These are phyloP conservation scores for Muscicapa striata DNA, from an alignment of 2,797 vertebrate species.

Conservation along the genomic window DNA sequence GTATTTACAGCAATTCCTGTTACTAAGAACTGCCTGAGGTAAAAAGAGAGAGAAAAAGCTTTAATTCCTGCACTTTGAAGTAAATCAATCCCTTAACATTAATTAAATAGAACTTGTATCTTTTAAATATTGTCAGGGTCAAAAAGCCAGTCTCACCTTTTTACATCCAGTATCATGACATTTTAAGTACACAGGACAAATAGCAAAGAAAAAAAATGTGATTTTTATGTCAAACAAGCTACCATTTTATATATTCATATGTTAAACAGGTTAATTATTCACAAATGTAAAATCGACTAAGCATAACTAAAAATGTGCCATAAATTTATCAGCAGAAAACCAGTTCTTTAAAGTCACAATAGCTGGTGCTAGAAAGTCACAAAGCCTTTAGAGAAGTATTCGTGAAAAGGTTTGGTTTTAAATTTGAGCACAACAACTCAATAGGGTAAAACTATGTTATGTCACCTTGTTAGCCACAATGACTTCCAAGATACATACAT, in stretches of 20 bases:
- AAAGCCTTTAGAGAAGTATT: not conserved
- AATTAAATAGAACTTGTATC: not conserved
- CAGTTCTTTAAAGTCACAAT: not conserved
- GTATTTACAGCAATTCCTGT: slow-evolving; percentile 32
- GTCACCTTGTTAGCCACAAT: not conserved
- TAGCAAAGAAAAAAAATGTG: not conserved
- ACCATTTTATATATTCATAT: not conserved
- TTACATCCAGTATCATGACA: not conserved
- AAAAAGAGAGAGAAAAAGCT: slow-evolving; percentile 24
- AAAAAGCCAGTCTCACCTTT: not conserved
- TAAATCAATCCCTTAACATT: slow-evolving; percentile 28
- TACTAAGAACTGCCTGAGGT: slow-evolving; percentile 33
- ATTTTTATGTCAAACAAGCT: not conserved
- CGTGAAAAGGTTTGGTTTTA: not conserved
- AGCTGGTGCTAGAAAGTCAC: not conserved
- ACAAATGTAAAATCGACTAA: not conserved
- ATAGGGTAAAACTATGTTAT: not conserved
- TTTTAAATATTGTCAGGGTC: not conserved
- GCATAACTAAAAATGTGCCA: not conserved
- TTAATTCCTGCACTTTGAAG: slow-evolving; percentile 26
- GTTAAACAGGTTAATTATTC: not conserved
- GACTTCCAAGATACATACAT: not conserved
- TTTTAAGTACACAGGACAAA: not conserved
- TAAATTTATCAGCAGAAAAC: not conserved
- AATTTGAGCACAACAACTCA: not conserved